phyloP scores from a whole-genome alignment of 2,797 vertebrate genomes.

The Ctenosaura bakeri region DNA sequence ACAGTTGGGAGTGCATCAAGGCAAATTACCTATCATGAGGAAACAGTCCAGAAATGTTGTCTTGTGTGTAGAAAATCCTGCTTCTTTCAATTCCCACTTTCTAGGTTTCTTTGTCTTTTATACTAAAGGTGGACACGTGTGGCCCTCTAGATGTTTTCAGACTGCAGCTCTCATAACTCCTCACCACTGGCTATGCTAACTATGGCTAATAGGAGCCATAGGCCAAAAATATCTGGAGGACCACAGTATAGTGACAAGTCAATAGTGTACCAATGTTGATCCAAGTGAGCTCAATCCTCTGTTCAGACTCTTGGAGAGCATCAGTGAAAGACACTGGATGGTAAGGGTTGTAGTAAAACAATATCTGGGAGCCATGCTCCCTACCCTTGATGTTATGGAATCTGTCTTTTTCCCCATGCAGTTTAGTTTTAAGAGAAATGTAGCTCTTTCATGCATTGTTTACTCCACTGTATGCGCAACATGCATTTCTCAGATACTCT shows the following conservation, averaged over 20 bases:
- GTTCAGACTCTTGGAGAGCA: background rate
- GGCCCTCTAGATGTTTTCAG: too few relatives aligned
- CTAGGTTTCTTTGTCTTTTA: slow-evolving; percentile 47
- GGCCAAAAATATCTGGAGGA: too few relatives aligned
- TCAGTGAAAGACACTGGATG: background rate
- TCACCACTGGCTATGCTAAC: too few relatives aligned
- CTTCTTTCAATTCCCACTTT: slow-evolving; percentile 47
- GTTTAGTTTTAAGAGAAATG: background rate
- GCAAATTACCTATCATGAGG: slow-evolving; percentile 51
- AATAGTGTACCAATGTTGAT: slow-evolving; percentile 18
- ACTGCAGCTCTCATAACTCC: too few relatives aligned
- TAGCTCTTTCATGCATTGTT: background rate
- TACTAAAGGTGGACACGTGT: too few relatives aligned
- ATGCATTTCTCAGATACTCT: slow-evolving; percentile 64
- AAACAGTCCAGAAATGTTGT: slow-evolving; percentile 43
- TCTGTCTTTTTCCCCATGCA: background rate
- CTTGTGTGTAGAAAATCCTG: slow-evolving; percentile 44
- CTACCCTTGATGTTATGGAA: background rate
- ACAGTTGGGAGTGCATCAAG: slow-evolving; percentile 48
- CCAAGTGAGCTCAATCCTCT: slow-evolving; percentile 9
- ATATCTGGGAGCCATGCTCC: background rate
- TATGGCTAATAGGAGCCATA: too few relatives aligned
- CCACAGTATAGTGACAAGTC: slow-evolving; percentile 19
- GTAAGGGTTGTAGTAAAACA: background rate
- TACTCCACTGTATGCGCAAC: too few relatives aligned